Evolutionary conservation across 2,113 vertebrate genomes (phyloP), one percentile per base, ranked within the genome.

Genomic region (Dromiciops gliroides): DNA sequence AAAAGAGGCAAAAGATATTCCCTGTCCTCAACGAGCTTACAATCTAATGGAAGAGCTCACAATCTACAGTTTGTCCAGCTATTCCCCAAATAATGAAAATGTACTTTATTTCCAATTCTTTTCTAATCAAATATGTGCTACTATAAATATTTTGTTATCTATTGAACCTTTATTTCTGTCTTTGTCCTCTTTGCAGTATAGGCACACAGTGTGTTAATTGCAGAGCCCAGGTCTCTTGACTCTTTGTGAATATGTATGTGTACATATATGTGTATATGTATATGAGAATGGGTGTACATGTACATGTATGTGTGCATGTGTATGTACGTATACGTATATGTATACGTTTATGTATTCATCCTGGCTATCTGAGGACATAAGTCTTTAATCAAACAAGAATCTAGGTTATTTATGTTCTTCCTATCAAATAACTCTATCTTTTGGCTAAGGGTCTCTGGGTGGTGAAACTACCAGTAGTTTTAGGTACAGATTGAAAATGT

Each of bases 381-480:
- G 1, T 0, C 23, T 96, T 75, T 3, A 0, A 0, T 22, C 90
- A 14, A 89, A 0, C 67, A 47, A 0, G 0, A 28, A 91, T 50
- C 60, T 50, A 48, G 44, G 47, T 19, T 2, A 50, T 44, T 37
- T 9, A 24, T 31, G 24, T 91, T 90, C 2, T 22, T 9, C 16
- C 19, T 52, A 47, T n/a, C 88, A 23, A 25, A 14, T 44, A 89
- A 31, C 19, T n/a, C 49, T 89, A 19, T 44, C 47, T 23, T 3
- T 56, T 7, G 7, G 19, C 67, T 22, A 1, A 7, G 19, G 3
- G 48, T 3, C 22, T 50, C 19, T 25, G 12, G 49, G 37, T 6
- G 37, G n/a, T 92, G 88, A 89, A 37, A 47, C n/a, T 5, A 23
- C 37, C 22, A 37, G 31, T 8, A 44, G 51, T 89, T 94, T 90